These are phyloP conservation scores for Amia ocellicauda DNA, from an alignment of 2,113 vertebrate species.

Conservation along the genomic window DNA sequence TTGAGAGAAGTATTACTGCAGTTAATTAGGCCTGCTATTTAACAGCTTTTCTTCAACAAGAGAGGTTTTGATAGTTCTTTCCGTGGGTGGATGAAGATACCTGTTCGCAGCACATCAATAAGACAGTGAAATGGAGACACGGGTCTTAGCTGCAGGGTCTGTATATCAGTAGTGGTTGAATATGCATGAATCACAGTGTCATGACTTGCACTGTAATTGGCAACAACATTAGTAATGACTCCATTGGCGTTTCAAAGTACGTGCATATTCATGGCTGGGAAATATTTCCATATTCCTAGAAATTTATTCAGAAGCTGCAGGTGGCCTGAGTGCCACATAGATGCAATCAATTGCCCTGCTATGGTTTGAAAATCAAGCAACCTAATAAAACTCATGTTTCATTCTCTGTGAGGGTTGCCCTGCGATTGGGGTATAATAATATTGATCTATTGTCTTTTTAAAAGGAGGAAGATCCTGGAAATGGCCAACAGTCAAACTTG, in stretches of 20 bases:
- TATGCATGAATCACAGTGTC: slow-evolving; percentile 77
- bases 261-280: slow-evolving; percentile 74
- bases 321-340: slow-evolving; percentile 59
- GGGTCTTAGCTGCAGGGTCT: slow-evolving; percentile 56
- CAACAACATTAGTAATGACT: slow-evolving; percentile 79
- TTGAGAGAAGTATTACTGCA: slow-evolving; percentile 45
- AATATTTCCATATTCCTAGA: slow-evolving; percentile 63
- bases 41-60: slow-evolving; percentile 70
- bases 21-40: slow-evolving; percentile 76
- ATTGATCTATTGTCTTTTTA: neutral
- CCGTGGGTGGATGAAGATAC: slow-evolving; percentile 69
- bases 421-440: neutral
- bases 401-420: slow-evolving; percentile 58
- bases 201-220: slow-evolving; percentile 79
- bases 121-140: slow-evolving; percentile 71
- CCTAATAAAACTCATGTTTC: slow-evolving; percentile 46
- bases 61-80: slow-evolving; percentile 50
- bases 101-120: slow-evolving; percentile 67
- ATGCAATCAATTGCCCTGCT: slow-evolving; percentile 62
- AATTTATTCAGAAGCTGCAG: slow-evolving; percentile 73
- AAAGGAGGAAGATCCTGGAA: neutral
- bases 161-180: slow-evolving; percentile 70
- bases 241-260: slow-evolving; percentile 62
- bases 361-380: slow-evolving; percentile 57
- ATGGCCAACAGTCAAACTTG: too few species aligned